These are phyloP conservation scores for Menidia beryllina DNA, from an alignment of 2,113 vertebrate genomes.

Conservation along the genomic window DNA sequence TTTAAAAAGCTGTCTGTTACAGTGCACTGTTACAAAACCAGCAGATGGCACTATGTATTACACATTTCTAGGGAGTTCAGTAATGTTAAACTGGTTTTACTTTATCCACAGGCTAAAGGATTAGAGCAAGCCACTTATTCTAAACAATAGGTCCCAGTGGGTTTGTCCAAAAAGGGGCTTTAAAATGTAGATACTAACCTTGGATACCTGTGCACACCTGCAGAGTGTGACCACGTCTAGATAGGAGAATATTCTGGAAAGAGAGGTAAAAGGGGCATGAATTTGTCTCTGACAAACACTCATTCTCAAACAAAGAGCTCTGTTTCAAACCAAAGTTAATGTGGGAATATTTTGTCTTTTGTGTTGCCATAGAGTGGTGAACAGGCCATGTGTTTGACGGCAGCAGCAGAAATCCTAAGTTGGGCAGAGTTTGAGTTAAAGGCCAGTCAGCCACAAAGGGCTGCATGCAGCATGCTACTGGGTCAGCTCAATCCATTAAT, in stretches of 20 bases:
- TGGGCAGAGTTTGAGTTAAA: conserved; percentile 53
- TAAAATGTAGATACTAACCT: conserved; percentile 81
- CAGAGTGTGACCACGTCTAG: conserved; percentile 96
- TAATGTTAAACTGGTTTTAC: background rate
- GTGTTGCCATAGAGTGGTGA: conserved; percentile 17
- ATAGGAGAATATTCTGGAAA: conserved; percentile 95
- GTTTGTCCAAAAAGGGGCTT: background rate
- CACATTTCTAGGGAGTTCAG: conserved; percentile 14
- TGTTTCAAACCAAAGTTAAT: background rate
- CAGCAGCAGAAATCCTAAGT: conserved; percentile 49
- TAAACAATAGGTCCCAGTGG: background rate
- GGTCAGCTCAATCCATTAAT: conserved; percentile 82
- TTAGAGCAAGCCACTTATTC: background rate
- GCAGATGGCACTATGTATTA: conserved; percentile 54
- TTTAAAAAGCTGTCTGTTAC: conserved; percentile 58
- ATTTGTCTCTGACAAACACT: conserved; percentile 1
- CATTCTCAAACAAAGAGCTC: conserved; percentile 7
- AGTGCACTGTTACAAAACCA: conserved; percentile 47
- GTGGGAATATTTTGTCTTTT: background rate
- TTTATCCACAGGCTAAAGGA: background rate
- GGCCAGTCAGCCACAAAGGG: conserved; percentile 65
- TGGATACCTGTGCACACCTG: conserved; percentile 95
- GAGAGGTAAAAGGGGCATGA: conserved; percentile 48
- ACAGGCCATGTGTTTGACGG: conserved; percentile 41
- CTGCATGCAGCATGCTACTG: conserved; percentile 71